phyloP scores from a whole-genome alignment of 2,113 vertebrate genomes.

The Cromileptes altivelis region DNA sequence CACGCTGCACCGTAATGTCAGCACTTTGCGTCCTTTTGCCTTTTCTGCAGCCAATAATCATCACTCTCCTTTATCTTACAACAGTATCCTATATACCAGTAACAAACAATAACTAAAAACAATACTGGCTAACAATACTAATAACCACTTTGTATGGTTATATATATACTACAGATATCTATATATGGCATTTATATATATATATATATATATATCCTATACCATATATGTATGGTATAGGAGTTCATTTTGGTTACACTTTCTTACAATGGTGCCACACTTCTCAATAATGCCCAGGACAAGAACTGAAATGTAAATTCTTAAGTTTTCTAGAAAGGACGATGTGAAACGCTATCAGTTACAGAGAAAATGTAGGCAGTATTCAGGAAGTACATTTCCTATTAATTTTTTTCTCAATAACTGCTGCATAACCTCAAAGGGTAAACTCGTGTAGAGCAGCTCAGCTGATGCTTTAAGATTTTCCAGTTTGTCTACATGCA shows the following conservation, averaged over 20 bases:
- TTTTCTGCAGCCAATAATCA: not conserved
- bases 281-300: not conserved
- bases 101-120: too few relatives aligned
- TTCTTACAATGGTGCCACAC: not conserved
- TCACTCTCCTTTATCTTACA: not conserved
- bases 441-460: too few relatives aligned
- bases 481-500: too few relatives aligned
- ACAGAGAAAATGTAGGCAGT: not conserved
- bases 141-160: too few relatives aligned
- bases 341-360: not conserved
- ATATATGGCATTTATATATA: too few relatives aligned
- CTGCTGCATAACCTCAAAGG: not conserved
- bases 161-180: too few relatives aligned
- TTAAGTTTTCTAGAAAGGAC: not conserved
- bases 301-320: not conserved
- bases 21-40: slow-evolving; percentile 25
- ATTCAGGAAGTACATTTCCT: not conserved
- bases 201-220: too few relatives aligned
- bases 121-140: too few relatives aligned
- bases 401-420: not conserved
- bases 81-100: not conserved
- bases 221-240: too few relatives aligned
- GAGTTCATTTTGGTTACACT: not conserved
- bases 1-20: slow-evolving; percentile 18
- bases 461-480: too few relatives aligned